These are phyloP conservation scores for Ceratoteleas bidentatus DNA, from an alignment of 1,140 invertebrate genomes.

Conservation along the genomic window DNA sequence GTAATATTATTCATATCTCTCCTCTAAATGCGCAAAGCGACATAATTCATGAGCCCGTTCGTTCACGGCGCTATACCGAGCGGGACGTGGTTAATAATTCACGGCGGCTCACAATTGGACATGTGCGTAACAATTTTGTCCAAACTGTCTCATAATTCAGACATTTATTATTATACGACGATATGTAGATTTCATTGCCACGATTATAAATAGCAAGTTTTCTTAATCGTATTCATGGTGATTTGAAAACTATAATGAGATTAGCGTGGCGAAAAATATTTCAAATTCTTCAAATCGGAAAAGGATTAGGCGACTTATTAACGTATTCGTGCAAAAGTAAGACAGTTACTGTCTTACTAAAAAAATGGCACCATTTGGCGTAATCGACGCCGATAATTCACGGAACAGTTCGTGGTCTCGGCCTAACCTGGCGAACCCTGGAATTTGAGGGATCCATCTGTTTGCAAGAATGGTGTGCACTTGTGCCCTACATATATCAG, in stretches of 20 bases:
- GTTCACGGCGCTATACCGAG: constrained; percentile 23
- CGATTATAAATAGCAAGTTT: constrained; percentile 19
- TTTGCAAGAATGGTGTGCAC: constrained; percentile 12
- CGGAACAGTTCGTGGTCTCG: not conserved
- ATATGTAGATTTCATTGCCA: constrained; percentile 29
- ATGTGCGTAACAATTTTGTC: constrained; percentile 56
- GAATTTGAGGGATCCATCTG: constrained; percentile 32
- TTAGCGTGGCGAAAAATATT: constrained; percentile 2
- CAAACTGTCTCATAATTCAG: constrained; percentile 52
- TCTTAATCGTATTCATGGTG: constrained; percentile 24
- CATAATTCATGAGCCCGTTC: constrained; percentile 57
- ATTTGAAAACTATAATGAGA: constrained; percentile 22
- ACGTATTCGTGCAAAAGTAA: not conserved
- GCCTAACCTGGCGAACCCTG: constrained; percentile 2
- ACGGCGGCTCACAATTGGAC: constrained; percentile 45
- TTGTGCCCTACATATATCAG: constrained; percentile 58
- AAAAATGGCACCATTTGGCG: not conserved
- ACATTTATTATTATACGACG: constrained; percentile 38
- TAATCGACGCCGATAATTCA: constrained; percentile 8
- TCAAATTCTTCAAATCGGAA: not conserved
- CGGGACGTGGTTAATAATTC: constrained; percentile 43
- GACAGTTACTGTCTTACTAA: not conserved
- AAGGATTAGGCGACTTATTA: not conserved
- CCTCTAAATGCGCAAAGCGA: constrained; percentile 54
- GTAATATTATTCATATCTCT: constrained; percentile 66